Conservation (phyloP, 2,113 vertebrate genomes). For the Pionites leucogaster region DNA sequence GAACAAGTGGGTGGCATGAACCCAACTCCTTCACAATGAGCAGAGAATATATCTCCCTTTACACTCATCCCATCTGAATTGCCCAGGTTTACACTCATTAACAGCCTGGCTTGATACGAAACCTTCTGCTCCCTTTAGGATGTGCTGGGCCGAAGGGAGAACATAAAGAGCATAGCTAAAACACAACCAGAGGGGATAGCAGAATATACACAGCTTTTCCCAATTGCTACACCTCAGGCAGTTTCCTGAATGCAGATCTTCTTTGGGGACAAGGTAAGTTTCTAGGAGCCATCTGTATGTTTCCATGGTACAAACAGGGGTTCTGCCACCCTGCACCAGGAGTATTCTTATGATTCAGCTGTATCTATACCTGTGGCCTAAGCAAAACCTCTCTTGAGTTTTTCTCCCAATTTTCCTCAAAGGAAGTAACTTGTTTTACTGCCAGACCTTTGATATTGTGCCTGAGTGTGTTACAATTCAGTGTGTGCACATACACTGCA, state of each 20-base stretch:
- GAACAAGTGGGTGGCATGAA: not conserved
- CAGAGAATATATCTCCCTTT: not conserved
- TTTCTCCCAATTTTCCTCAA: not conserved
- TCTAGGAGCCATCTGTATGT: not conserved
- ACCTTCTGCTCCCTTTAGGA: conserved; percentile 20
- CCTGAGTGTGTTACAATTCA: not conserved
- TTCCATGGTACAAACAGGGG: not conserved
- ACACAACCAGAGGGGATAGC: not conserved
- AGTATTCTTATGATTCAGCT: not conserved
- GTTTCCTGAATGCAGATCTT: not conserved
- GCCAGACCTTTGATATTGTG: not conserved
- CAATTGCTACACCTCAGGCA: conserved; percentile 1
- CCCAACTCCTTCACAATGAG: not conserved
- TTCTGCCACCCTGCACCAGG: not conserved
- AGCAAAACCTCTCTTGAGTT: not conserved
- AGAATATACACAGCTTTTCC: not conserved
- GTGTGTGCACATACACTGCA: fast-evolving
- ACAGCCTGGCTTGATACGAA: not conserved
- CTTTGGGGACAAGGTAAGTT: not conserved
- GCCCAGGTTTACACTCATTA: not conserved
- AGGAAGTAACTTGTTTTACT: not conserved
- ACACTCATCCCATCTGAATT: not conserved
- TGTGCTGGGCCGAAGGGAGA: conserved; percentile 40
- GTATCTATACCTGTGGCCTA: not conserved
- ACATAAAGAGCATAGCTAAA: not conserved